phyloP scores from a whole-genome alignment of 2,797 vertebrate genomes.

The Lacerta viridis region DNA sequence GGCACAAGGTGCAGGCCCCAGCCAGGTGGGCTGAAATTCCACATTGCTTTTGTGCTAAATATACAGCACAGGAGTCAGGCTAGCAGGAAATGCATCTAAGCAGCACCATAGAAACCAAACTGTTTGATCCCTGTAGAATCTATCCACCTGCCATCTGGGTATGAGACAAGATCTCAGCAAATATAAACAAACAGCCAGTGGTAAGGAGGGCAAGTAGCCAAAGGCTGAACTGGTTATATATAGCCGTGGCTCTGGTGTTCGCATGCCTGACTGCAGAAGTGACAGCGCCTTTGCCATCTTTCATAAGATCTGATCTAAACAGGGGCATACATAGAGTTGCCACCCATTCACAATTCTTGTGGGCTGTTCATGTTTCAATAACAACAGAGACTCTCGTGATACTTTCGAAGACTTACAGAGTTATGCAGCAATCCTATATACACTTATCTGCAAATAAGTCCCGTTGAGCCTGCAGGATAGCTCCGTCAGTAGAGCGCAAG shows the following conservation, averaged over 20 bases:
- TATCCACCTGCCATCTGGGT: not conserved
- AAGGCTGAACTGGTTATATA: not conserved
- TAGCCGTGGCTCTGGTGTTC: constrained; percentile 34
- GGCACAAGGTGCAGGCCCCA: constrained; percentile 45
- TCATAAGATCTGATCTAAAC: constrained; percentile 7
- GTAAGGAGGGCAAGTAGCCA: not conserved
- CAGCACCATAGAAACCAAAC: constrained; percentile 39
- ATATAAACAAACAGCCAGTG: not conserved
- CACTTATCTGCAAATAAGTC: not conserved
- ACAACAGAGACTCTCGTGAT: too few relatives aligned
- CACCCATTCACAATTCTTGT: not conserved
- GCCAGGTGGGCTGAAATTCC: constrained; percentile 61
- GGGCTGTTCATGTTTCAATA: not conserved
- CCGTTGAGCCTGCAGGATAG: not conserved
- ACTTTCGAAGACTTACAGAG: not conserved
- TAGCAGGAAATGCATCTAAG: constrained; percentile 15
- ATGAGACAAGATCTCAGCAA: not conserved
- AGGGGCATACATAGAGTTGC: constrained; percentile 3
- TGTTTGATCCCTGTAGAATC: constrained; percentile 19
- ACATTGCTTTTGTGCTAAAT: constrained; percentile 23
- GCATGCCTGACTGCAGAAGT: not conserved
- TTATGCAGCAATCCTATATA: not conserved
- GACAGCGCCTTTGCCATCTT: constrained; percentile 31
- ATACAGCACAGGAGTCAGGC: constrained; percentile 42
- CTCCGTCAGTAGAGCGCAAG: too few relatives aligned